These are phyloP conservation scores for Eumaeus atala DNA, from an alignment of 1,140 invertebrate species.

Conservation along the genomic window DNA sequence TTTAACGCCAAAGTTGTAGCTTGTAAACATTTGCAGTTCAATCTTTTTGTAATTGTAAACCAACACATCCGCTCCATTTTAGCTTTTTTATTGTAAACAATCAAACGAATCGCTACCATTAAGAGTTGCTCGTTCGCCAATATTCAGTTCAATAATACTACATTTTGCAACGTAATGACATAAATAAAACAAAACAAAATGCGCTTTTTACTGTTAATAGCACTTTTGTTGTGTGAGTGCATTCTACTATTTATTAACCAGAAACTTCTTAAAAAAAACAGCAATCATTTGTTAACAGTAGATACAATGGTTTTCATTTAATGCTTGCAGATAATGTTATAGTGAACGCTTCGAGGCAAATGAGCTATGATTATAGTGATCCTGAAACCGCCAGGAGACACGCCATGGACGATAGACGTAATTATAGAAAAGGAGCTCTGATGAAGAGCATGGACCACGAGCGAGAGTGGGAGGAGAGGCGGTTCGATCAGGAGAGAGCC, in stretches of 20 bases:
- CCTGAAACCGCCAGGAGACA: constrained; percentile 45
- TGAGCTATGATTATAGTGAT: constrained; percentile 53
- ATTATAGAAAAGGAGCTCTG: too few species aligned
- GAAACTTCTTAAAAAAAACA: too few species aligned
- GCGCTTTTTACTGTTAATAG: constrained; percentile 1
- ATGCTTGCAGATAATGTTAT: constrained; percentile 36
- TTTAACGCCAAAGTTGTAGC: too few species aligned
- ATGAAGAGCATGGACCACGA: too few species aligned
- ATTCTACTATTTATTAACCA: constrained; percentile 11
- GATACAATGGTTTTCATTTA: too few species aligned
- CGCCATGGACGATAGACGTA: constrained; percentile 10
- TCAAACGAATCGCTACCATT: constrained; percentile 21
- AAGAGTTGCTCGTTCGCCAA: constrained; percentile 12
- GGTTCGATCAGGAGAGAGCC: too few species aligned
- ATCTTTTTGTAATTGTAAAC: constrained; percentile 18
- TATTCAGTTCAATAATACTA: constrained; percentile 10
- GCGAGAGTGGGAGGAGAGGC: too few species aligned
- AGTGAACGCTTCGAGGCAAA: constrained; percentile 36
- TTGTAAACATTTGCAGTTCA: constrained; percentile 25
- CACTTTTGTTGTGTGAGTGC: constrained; percentile 17
- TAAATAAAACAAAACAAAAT: constrained; percentile 7
- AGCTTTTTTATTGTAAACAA: constrained; percentile 28
- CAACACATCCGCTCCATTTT: constrained; percentile 15
- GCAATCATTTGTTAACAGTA: too few species aligned
- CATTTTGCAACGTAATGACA: constrained; percentile 1